phyloP scores from a whole-genome alignment of 2,797 vertebrate genomes.

The Darevskia mixta region DNA sequence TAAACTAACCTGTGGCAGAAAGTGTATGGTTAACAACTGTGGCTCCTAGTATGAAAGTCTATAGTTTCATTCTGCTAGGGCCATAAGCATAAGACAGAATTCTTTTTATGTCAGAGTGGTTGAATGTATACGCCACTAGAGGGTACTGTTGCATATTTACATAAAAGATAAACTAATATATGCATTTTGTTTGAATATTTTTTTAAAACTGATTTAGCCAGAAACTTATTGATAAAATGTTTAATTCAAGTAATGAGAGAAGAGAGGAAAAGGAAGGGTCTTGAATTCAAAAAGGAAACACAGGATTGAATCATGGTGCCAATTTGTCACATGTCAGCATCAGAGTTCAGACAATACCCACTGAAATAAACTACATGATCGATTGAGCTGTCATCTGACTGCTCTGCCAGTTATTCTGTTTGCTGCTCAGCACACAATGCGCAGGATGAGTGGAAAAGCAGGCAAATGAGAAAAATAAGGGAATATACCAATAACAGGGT shows the following conservation, averaged over 20 bases:
- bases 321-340: background rate
- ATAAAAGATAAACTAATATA: background rate
- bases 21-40: background rate
- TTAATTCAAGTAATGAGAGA: background rate
- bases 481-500: background rate
- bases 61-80: background rate
- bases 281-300: background rate
- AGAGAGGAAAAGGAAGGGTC: background rate
- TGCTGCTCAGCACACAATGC: background rate
- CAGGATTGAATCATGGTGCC: background rate
- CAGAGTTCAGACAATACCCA: background rate
- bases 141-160: background rate
- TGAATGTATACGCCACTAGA: slow-evolving; percentile 7
- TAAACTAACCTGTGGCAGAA: background rate
- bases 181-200: background rate
- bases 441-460: background rate
- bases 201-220: background rate
- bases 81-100: background rate
- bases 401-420: background rate
- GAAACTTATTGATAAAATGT: background rate
- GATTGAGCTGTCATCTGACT: slow-evolving; percentile 3
- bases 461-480: background rate
- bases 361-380: slow-evolving; percentile 4
- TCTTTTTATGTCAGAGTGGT: background rate
- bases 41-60: background rate